Percentiles rank a stretch among this genome's conserved stretches.
These are phyloP conservation scores for Dendrocopos noguchii DNA, from an alignment of 2,113 vertebrate genomes.

Conservation along the genomic window DNA sequence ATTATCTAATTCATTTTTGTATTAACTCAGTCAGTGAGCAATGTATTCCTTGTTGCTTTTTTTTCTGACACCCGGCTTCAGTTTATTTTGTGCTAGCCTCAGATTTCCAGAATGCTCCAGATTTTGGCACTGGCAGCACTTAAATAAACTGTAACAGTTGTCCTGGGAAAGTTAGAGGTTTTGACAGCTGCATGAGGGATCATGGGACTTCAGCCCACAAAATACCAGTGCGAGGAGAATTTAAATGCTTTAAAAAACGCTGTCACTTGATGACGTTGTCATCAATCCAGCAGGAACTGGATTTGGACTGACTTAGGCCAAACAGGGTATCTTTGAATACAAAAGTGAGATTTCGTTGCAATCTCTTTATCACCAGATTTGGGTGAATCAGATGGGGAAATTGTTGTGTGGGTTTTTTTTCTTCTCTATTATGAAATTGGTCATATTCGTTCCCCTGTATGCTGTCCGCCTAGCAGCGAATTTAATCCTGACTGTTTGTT, in stretches of 20 bases:
- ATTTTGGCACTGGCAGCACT: slow-evolving; percentile 51
- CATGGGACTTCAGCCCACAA: slow-evolving; percentile 42
- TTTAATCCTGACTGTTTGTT: neutral
- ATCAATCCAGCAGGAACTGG: neutral
- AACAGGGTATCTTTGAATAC: neutral
- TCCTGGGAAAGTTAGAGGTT: slow-evolving; percentile 69
- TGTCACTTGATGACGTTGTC: slow-evolving; percentile 15
- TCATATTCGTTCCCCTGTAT: neutral
- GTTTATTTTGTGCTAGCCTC: slow-evolving; percentile 57
- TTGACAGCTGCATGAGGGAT: slow-evolving; percentile 62
- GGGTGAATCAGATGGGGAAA: neutral
- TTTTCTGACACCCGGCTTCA: slow-evolving; percentile 9
- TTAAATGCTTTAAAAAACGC: slow-evolving; percentile 26
- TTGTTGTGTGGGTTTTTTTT: no score
- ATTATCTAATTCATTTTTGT: neutral
- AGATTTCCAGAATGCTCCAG: slow-evolving; percentile 52
- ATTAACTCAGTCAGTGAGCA: slow-evolving; percentile 16
- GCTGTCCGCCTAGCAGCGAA: neutral
- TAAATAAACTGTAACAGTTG: slow-evolving; percentile 62
- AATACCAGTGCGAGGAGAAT: slow-evolving; percentile 39
- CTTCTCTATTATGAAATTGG: neutral
- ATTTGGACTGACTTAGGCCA: neutral
- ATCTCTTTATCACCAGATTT: neutral
- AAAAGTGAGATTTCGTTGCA: neutral
- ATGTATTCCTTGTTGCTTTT: slow-evolving; percentile 18